Conservation (phyloP, 2,113 vertebrate species). For the Labeo rohita region DNA sequence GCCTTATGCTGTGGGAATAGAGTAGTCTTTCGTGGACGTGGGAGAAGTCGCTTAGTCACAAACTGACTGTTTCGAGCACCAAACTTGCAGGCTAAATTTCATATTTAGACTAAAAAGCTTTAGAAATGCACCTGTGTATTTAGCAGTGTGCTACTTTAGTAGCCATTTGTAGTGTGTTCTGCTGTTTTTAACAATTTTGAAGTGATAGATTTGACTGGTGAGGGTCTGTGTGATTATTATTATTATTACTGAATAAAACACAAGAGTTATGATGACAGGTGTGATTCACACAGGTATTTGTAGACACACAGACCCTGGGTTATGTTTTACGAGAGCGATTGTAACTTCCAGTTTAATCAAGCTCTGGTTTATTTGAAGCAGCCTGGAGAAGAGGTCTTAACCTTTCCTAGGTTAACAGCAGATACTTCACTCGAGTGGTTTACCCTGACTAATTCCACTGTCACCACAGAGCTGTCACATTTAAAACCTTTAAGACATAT, state of each 20-base stretch:
- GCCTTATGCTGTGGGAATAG: constrained; percentile 17
- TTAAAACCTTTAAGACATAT: constrained; percentile 2
- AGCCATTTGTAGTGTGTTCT: not conserved
- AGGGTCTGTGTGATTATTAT: not conserved
- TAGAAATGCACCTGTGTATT: not conserved
- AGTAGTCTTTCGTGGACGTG: constrained; percentile 8
- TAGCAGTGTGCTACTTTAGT: not conserved
- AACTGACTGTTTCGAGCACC: constrained; percentile 8
- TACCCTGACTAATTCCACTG: not conserved
- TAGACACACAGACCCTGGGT: constrained; percentile 1
- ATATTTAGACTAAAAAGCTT: not conserved
- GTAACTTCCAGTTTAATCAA: constrained; percentile 35
- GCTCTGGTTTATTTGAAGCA: constrained; percentile 46
- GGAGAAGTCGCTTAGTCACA: constrained; percentile 24
- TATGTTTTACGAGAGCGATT: constrained; percentile 24
- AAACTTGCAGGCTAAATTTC: not conserved
- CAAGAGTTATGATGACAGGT: not conserved
- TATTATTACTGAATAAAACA: not conserved
- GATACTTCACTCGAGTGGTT: constrained; percentile 21
- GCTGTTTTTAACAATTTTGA: not conserved
- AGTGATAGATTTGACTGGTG: not conserved
- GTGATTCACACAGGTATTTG: constrained; percentile 22
- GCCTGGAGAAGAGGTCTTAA: constrained; percentile 27
- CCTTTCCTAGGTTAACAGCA: constrained; percentile 25
- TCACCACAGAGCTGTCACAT: constrained; percentile 1